Percentiles rank a stretch among this genome's conserved stretches.
phyloP scores from a whole-genome alignment of 2,113 vertebrate species.

The Gadus chalcogrammus region DNA sequence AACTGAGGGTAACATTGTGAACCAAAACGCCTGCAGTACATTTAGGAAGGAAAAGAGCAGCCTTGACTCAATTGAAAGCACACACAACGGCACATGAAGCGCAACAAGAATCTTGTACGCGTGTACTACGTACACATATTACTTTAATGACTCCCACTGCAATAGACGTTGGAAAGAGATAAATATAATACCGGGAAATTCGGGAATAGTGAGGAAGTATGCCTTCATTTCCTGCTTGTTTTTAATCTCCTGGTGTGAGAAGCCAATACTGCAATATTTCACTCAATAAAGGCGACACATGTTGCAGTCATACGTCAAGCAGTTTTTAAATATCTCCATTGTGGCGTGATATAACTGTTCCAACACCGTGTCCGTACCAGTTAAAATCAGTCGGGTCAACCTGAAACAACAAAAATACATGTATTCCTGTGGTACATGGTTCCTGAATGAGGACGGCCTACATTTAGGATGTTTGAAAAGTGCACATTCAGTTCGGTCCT shows the following conservation, averaged over 20 bases:
- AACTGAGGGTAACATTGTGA: not conserved
- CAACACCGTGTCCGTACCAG: conserved; percentile 29
- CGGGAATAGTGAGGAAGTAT: too few species aligned
- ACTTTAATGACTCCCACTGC: too few species aligned
- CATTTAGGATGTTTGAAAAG: conserved; percentile 19
- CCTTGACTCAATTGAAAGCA: not conserved
- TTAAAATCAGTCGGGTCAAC: conserved; percentile 50
- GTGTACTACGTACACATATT: too few species aligned
- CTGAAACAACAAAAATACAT: conserved; percentile 15
- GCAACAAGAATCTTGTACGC: too few species aligned
- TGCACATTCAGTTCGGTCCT: conserved; percentile 13
- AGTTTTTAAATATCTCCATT: conserved; percentile 54
- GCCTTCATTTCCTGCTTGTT: conserved; percentile 29
- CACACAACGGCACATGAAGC: too few species aligned
- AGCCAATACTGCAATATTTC: conserved; percentile 41
- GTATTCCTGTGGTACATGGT: conserved; percentile 28
- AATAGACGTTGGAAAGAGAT: too few species aligned
- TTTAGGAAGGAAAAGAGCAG: too few species aligned
- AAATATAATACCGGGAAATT: too few species aligned
- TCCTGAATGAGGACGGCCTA: conserved; percentile 2
- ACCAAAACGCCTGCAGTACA: not conserved
- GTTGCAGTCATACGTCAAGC: conserved; percentile 62
- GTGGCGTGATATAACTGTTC: conserved; percentile 52
- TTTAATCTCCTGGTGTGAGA: conserved; percentile 40
- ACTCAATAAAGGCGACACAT: conserved; percentile 53